Evolutionary conservation across 1,140 invertebrate species (phyloP), one percentile per base, ranked within the genome.

Genomic region (Plutomurus gul): DNA sequence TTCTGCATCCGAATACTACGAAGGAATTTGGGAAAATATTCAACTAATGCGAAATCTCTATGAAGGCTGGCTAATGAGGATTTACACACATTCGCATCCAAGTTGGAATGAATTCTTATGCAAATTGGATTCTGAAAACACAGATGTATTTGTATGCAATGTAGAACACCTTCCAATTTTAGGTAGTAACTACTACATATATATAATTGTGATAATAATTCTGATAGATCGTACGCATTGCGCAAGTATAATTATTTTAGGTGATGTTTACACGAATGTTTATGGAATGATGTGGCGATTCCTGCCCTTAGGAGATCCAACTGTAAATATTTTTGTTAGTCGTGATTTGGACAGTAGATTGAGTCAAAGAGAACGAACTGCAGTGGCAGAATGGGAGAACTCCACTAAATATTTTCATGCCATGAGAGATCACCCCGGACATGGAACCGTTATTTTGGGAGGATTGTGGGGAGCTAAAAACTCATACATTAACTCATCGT

Each of bases 341-440:
- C 27, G 84, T n/a, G 84, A 84, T 76, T 46, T 84, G 27, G 84
- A 84, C 74, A 75, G 49, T 33, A 18, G 43, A 5, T 33, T 84
- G 18, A 56, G 30, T 39, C 36, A 82, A 37, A 25, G 82, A 46
- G 84, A 84, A 46, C 73, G 22, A 36, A 82, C 72, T 20, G 85
- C 84, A 16, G 85, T 85, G 10, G 22, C 60, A 22, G 81, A 84
- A 47, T 85, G 85, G 84, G 18, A 84, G 43, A 27, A 46, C 13
- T 78, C 84, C 5, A 40, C 74, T 13, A 79, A 83, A 25, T 30
- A 70, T 4, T 82, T 85, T 43, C 85, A 85, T 72, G 49, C 84
- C 16, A 85, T 85, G 85, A 39, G 84, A 30, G 85, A 85, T 77
- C 81, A 85, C 71, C 83, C 82, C 3, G 22, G 4, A 18, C 79